These are phyloP conservation scores for Piscicola geometra DNA, from an alignment of 2,888 invertebrate species.

Conservation along the genomic window DNA sequence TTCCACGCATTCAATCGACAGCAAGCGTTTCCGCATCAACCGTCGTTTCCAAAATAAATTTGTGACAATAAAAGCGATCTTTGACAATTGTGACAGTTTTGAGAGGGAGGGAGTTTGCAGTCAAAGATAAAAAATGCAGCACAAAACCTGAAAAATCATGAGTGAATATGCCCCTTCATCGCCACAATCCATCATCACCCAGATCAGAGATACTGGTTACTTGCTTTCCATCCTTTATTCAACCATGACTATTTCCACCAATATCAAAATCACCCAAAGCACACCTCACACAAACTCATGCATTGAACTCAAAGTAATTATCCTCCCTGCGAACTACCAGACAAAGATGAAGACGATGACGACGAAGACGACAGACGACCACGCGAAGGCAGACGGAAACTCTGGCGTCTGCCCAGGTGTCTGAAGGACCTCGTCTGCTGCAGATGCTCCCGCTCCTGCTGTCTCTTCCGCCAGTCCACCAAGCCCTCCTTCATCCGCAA, in stretches of 20 bases:
- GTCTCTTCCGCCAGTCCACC: not conserved
- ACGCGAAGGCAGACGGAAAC: not conserved
- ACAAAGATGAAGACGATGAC: not conserved
- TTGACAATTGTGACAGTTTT: not conserved
- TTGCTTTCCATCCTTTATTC: too few relatives aligned
- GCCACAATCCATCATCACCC: constrained; percentile 3
- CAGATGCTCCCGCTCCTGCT: not conserved
- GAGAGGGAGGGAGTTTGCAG: not conserved
- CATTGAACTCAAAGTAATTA: too few relatives aligned
- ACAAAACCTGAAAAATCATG: not conserved
- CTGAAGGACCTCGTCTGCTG: not conserved
- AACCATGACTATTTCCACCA: too few relatives aligned
- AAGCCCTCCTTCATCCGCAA: not conserved
- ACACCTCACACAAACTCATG: too few relatives aligned
- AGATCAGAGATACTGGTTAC: constrained; percentile 1
- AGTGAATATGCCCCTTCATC: not conserved
- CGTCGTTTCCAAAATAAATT: constrained; percentile 10
- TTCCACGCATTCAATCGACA: too few relatives aligned
- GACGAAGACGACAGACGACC: not conserved
- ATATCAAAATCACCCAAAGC: too few relatives aligned
- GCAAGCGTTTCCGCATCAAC: not conserved
- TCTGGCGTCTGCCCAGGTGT: not conserved
- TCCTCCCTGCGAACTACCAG: too few relatives aligned
- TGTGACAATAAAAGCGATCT: not conserved
- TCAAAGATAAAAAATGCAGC: not conserved